Evolutionary conservation across 2,113 vertebrate species (phyloP).

Genomic region (Mormyrus lacerda): DNA sequence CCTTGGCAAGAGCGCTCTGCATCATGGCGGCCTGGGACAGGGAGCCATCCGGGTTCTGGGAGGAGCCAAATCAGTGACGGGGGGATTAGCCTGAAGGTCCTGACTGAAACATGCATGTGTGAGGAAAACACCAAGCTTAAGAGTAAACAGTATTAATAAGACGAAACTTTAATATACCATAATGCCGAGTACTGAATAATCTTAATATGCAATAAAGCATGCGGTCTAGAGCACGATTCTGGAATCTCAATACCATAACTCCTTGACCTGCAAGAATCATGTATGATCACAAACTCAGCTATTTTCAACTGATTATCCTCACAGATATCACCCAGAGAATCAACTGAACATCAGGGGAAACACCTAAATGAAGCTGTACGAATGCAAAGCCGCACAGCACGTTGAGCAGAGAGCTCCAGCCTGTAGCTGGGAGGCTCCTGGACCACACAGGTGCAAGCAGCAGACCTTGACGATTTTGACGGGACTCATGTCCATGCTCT

Average conservation of each 20-base stretch:
- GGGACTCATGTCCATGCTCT: slow-evolving; percentile 98
- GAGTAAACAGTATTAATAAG: not conserved
- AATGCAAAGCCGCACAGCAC: not conserved
- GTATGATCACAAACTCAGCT: not conserved
- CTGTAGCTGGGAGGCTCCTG: not conserved
- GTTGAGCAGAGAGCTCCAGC: not conserved
- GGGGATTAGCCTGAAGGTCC: not conserved
- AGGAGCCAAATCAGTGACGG: not conserved
- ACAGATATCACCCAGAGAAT: not conserved
- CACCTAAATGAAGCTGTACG: not conserved
- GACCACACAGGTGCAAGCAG: not conserved
- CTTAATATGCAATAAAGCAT: not conserved
- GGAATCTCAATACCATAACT: not conserved
- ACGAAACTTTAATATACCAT: not conserved
- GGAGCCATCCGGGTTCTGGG: slow-evolving; percentile 92
- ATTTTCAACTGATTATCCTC: not conserved
- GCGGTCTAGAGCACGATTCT: not conserved
- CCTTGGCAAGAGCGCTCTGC: slow-evolving; percentile 95
- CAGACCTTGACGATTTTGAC: slow-evolving; percentile 97
- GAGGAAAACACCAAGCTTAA: not conserved
- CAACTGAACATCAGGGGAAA: not conserved
- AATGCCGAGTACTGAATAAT: not conserved
- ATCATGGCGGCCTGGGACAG: slow-evolving; percentile 98
- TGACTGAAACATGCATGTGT: not conserved
- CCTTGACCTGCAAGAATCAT: not conserved